Conservation (phyloP, 2,797 vertebrate species). For the Spea hammondii region DNA sequence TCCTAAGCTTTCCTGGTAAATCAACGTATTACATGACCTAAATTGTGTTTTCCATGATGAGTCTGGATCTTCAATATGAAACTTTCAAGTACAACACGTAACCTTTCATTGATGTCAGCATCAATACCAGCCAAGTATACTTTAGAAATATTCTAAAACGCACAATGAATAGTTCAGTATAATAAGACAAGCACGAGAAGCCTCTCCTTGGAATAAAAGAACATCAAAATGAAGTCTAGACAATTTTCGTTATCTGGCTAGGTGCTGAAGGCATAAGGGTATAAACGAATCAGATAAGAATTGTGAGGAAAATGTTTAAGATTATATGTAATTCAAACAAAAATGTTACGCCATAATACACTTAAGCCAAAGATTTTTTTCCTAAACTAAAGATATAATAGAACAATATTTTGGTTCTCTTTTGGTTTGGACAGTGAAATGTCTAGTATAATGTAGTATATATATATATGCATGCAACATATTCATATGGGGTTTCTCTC, state of each 20-base stretch:
- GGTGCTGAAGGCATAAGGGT: neutral
- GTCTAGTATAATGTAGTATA: too few species aligned
- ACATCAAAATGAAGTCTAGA: conserved; percentile 4
- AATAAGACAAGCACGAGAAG: neutral
- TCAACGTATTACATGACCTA: neutral
- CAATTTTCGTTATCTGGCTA: neutral
- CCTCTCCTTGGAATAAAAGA: neutral
- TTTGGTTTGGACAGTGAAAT: too few species aligned
- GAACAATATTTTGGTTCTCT: too few species aligned
- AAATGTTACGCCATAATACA: too few species aligned
- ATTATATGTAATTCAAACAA: too few species aligned
- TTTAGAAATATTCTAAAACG: conserved; percentile 13
- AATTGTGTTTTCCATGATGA: neutral
- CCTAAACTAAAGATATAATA: too few species aligned
- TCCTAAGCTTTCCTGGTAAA: neutral
- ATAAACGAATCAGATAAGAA: neutral
- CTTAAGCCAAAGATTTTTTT: too few species aligned
- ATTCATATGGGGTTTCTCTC: too few species aligned
- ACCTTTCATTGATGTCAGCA: conserved; percentile 25
- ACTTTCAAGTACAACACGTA: conserved; percentile 12
- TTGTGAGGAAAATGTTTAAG: too few species aligned
- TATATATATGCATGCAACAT: too few species aligned
- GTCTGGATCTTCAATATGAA: conserved; percentile 2
- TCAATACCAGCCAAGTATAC: conserved; percentile 12
- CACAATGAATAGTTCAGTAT: conserved; percentile 15